These are phyloP conservation scores for Microcebus griseorufus DNA, from an alignment of 2,113 vertebrate genomes.

Conservation along the genomic window DNA sequence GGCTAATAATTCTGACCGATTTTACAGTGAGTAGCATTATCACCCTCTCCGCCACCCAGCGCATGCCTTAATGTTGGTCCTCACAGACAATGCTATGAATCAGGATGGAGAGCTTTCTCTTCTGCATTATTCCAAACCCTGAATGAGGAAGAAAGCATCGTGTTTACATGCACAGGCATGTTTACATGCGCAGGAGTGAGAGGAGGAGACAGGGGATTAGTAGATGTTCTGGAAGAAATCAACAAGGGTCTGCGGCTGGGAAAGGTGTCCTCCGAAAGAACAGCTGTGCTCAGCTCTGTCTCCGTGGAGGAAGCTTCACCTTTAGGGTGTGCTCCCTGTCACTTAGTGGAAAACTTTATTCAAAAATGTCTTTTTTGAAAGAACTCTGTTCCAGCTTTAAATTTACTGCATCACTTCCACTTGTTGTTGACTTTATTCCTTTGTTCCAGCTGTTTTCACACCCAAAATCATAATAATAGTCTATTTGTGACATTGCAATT, in stretches of 20 bases:
- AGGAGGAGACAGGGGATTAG: neutral
- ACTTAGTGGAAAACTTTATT: conserved; percentile 24
- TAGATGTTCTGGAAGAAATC: neutral
- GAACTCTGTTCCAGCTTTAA: neutral
- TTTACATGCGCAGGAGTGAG: neutral
- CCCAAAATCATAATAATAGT: conserved; percentile 75
- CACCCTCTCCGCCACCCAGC: neutral
- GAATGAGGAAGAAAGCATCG: neutral
- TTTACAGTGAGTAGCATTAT: neutral
- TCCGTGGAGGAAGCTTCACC: neutral
- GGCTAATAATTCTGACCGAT: neutral
- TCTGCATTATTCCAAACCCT: neutral
- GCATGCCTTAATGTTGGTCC: neutral
- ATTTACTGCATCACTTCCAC: conserved; percentile 15
- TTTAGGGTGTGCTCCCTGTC: neutral
- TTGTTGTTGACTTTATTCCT: conserved; percentile 68
- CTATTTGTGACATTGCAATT: conserved; percentile 73
- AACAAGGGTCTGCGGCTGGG: neutral
- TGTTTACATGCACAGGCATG: too few relatives aligned
- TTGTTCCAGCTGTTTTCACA: conserved; percentile 78
- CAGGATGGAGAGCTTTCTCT: neutral
- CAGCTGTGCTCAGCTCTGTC: neutral
- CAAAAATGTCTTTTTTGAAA: conserved; percentile 49
- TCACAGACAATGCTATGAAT: neutral
- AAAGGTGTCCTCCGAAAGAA: neutral